These are phyloP conservation scores for Drosophila anceps DNA, from an alignment of 2,888 invertebrate genomes.

Conservation along the genomic window DNA sequence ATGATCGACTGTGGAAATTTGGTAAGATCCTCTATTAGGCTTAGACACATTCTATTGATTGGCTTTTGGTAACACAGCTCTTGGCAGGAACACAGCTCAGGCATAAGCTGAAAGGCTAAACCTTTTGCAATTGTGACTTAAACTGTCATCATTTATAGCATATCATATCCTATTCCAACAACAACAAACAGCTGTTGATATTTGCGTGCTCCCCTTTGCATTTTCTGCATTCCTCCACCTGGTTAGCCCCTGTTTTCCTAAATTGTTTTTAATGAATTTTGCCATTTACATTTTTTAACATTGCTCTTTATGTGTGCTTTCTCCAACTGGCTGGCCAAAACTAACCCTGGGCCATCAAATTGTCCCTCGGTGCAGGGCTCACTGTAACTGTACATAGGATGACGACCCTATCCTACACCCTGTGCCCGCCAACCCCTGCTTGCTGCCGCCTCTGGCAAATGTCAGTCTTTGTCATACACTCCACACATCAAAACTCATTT, in stretches of 20 bases:
- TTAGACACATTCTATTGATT: not conserved
- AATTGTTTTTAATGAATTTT: slow-evolving; percentile 17
- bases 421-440: not conserved
- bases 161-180: too few species aligned
- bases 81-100: too few species aligned
- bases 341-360: slow-evolving; percentile 59
- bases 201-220: not conserved
- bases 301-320: slow-evolving; percentile 31
- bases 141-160: not conserved
- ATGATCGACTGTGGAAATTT: not conserved
- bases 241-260: not conserved
- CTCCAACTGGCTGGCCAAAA: slow-evolving; percentile 41
- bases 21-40: not conserved
- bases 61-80: not conserved
- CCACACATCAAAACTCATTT: slow-evolving; percentile 75
- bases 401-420: not conserved
- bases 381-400: not conserved
- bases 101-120: too few species aligned
- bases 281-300: slow-evolving; percentile 20
- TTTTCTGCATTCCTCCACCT: not conserved
- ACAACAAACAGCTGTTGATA: not conserved
- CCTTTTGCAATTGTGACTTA: not conserved
- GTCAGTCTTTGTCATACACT: slow-evolving; percentile 35
- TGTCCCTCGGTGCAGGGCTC: slow-evolving; percentile 33
- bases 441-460: slow-evolving; percentile 42